Percentiles rank a stretch among this genome's conserved stretches.
phyloP scores from a whole-genome alignment of 2,888 invertebrate species.

The Agrotis puta region DNA sequence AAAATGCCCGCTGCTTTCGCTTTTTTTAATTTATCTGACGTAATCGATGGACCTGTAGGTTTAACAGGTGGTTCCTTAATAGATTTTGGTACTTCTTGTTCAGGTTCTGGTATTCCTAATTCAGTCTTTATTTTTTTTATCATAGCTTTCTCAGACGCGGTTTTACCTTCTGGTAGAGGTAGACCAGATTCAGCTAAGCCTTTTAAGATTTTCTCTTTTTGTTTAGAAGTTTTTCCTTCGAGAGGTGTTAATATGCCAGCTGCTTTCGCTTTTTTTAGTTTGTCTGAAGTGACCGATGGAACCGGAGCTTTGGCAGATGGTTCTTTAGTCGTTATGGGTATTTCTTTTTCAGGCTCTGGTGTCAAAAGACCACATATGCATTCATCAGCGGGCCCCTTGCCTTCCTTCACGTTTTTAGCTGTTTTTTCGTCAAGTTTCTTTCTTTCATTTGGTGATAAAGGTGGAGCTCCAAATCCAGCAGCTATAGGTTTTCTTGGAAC shows the following conservation, averaged over 20 bases:
- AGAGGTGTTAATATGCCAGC: conserved; percentile 52
- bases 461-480: conserved; percentile 32
- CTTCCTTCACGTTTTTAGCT: conserved; percentile 66
- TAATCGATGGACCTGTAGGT: conserved; percentile 50
- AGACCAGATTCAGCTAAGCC: conserved; percentile 42
- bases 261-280: conserved; percentile 42
- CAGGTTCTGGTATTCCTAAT: conserved; percentile 52
- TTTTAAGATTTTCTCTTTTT: conserved; percentile 53
- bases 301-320: conserved; percentile 62
- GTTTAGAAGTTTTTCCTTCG: conserved; percentile 49
- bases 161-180: conserved; percentile 56
- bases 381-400: conserved; percentile 68
- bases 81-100: neutral
- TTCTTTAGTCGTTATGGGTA: conserved; percentile 20
- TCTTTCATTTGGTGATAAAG: conserved; percentile 35
- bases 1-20: conserved; percentile 47
- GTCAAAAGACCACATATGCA: conserved; percentile 68
- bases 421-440: conserved; percentile 58
- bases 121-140: conserved; percentile 53
- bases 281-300: conserved; percentile 38
- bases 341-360: conserved; percentile 51
- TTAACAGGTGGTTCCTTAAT: conserved; percentile 57
- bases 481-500: conserved; percentile 15
- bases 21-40: conserved; percentile 41
- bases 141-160: conserved; percentile 50